Base-by-base conservation (phyloP, 2,888 invertebrate genomes). In the Sialis fuliginosa region DNA sequence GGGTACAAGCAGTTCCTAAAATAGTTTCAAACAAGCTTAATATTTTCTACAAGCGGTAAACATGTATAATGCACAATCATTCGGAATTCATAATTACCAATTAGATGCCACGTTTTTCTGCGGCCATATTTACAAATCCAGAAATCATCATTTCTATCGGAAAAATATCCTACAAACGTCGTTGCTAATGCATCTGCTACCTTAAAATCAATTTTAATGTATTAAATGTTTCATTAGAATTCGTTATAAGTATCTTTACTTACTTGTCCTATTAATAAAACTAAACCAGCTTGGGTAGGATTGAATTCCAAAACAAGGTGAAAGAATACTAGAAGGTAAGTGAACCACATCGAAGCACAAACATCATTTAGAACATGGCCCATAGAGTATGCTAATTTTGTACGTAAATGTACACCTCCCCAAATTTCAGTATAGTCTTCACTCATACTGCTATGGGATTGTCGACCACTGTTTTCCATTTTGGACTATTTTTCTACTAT, bases 301-400 rank as follows among this genome's bases (percentile, higher is more conserved):
- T 65, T 69, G 57, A 76, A 76, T 56, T 73, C 68, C 32, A 76
- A 62, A 6, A 76, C 76, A 52, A 74, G 62, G 57, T 75, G 74
- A 58, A 89, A 83, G 65, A 79, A 93, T 32, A 93, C 79, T 56
- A 95, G 70, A 44, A 91, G 72, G 63, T 93, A 95, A 1, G 88
- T 88, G 64, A 93, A 95, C 93, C 93, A 93, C 75, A 95, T 84
- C 48, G 90, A 86, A 31, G 92, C 90, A 64, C 89, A 90, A 31
- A 95, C 75, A 67, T 95, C 93, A 64, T 95, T 95, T 53, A 91
- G 69, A 35, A 93, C 79, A 65, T 95, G 93, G 0, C 93, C 93
- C 40, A 89, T 74, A 22, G 75, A 74, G 62, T 81, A 87, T 1
- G 78, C 74, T 12, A 82, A 51, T 55, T 65, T 67, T 47, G 64